These are phyloP conservation scores for Ectemnius lituratus DNA, from an alignment of 2,888 invertebrate genomes.

Conservation along the genomic window DNA sequence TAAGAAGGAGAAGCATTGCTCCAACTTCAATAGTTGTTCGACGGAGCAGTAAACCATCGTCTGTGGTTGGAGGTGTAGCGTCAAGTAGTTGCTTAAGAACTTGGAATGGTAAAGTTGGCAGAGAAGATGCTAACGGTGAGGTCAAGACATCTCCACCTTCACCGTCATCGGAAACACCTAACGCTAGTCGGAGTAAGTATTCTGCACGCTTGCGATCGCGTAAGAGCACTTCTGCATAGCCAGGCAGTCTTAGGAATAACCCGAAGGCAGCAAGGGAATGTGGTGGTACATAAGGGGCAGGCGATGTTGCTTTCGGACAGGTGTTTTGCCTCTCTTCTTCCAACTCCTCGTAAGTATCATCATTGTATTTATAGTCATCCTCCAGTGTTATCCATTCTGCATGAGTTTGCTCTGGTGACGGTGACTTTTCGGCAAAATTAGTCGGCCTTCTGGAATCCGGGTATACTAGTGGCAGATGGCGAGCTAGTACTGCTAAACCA, in stretches of 20 bases:
- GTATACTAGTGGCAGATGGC: conserved; percentile 92
- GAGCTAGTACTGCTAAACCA: conserved; percentile 92
- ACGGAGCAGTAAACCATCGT: conserved; percentile 87
- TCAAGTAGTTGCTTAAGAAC: conserved; percentile 89
- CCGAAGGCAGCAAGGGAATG: conserved; percentile 96
- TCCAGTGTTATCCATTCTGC: conserved; percentile 83
- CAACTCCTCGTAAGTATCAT: conserved; percentile 82
- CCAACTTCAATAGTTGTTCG: conserved; percentile 90
- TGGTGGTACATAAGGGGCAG: conserved; percentile 87
- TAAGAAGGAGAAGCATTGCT: conserved; percentile 90
- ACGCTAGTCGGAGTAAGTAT: conserved; percentile 89
- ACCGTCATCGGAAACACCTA: conserved; percentile 95
- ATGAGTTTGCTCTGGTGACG: conserved; percentile 79
- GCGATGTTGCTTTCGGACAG: conserved; percentile 78
- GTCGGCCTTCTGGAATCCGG: conserved; percentile 83
- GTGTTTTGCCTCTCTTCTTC: conserved; percentile 79
- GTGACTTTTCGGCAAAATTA: conserved; percentile 81
- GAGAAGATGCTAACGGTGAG: conserved; percentile 83
- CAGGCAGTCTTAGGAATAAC: conserved; percentile 91
- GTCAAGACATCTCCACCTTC: conserved; percentile 90
- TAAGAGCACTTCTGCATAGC: conserved; percentile 93
- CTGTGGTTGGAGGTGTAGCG: conserved; percentile 85
- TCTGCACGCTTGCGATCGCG: conserved; percentile 91
- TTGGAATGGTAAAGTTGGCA: conserved; percentile 88
- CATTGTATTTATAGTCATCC: conserved; percentile 75